Conservation (phyloP, 2,888 invertebrate species). For the Eustalomyia histrio region DNA sequence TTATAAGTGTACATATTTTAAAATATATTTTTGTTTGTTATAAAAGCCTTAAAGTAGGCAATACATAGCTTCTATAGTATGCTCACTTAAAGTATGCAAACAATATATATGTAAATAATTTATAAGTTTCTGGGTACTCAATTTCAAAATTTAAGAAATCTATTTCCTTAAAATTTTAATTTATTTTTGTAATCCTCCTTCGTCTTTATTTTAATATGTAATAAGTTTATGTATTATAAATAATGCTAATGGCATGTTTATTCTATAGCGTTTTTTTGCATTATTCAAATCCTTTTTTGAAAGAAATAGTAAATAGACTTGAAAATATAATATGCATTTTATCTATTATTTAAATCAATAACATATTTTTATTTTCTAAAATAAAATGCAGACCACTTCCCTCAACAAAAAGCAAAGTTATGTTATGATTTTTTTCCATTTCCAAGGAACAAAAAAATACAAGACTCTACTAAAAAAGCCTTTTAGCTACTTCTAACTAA, state of each 20-base stretch:
- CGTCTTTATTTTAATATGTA: too few species aligned
- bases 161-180: too few species aligned
- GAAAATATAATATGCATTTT: slow-evolving; percentile 57
- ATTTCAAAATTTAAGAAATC: too few species aligned
- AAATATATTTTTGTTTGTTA: too few species aligned
- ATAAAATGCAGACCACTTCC: slow-evolving; percentile 6
- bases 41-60: too few species aligned
- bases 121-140: too few species aligned
- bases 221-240: slow-evolving; percentile 1
- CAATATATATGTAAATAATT: too few species aligned
- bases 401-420: slow-evolving; percentile 56
- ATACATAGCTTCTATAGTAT: too few species aligned
- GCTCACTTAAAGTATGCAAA: too few species aligned
- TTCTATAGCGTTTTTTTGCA: slow-evolving; percentile 1
- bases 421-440: slow-evolving; percentile 54
- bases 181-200: too few species aligned
- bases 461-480: slow-evolving; percentile 26
- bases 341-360: slow-evolving; percentile 64
- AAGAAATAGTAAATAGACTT: slow-evolving; percentile 36
- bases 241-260: slow-evolving; percentile 30
- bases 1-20: too few species aligned
- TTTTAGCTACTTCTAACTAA: slow-evolving; percentile 55
- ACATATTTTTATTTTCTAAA: slow-evolving; percentile 26
- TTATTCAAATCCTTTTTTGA: slow-evolving; percentile 36
- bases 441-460: slow-evolving; percentile 10